A percentile compares a stretch with the other conserved stretches of the same genome.
Conservation (phyloP, 1,140 invertebrate genomes). For the Bombus vancouverensis region DNA sequence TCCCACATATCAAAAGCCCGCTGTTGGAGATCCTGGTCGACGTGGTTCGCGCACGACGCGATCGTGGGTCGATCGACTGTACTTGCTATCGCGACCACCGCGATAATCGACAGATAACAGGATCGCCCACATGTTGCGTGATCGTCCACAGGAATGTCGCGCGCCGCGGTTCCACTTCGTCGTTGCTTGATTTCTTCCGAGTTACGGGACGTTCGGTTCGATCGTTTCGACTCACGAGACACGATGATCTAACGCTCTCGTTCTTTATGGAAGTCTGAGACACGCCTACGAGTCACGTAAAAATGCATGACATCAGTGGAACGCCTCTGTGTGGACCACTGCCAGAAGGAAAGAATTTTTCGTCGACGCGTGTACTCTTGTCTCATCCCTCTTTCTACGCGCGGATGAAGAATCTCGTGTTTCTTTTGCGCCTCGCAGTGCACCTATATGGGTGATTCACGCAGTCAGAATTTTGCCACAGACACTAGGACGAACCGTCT, state of each 20-base stretch:
- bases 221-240: no score
- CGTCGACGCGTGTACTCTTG: neutral
- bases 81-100: conserved; percentile 49
- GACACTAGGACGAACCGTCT: neutral
- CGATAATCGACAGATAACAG: conserved; percentile 56
- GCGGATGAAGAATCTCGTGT: neutral
- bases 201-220: neutral
- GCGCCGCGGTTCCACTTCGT: neutral
- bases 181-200: neutral
- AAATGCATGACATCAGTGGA: conserved; percentile 10
- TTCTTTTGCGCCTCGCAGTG: neutral
- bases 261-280: neutral
- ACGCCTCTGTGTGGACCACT: neutral
- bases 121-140: conserved; percentile 46
- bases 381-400: neutral
- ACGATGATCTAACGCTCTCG: conserved; percentile 5
- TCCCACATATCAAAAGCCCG: conserved; percentile 55
- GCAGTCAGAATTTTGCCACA: neutral
- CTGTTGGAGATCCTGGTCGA: conserved; percentile 52
- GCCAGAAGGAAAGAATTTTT: conserved; percentile 25
- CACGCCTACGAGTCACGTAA: conserved; percentile 5
- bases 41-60: conserved; percentile 11
- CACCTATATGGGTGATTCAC: conserved; percentile 16
- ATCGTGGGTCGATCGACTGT: conserved; percentile 24
- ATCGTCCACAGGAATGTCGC: conserved; percentile 36